These are phyloP conservation scores for Chrysemys picta DNA, from an alignment of 2,113 vertebrate species.

Conservation along the genomic window DNA sequence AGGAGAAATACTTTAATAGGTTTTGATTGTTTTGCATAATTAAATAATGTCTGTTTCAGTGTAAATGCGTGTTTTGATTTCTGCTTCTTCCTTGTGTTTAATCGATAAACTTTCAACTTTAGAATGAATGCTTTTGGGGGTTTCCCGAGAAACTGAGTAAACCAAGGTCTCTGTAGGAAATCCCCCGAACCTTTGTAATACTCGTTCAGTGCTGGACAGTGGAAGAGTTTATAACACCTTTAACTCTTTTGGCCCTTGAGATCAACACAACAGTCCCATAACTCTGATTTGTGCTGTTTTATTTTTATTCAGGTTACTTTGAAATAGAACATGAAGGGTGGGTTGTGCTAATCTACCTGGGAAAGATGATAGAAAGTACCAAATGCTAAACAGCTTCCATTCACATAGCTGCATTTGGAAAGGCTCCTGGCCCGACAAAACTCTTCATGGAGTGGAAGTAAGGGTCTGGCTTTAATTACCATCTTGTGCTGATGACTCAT, in stretches of 20 bases:
- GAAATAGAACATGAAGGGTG: rapidly evolving
- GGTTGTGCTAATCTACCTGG: background rate
- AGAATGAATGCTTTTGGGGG: background rate
- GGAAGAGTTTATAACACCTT: background rate
- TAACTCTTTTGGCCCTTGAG: background rate
- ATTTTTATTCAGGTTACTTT: background rate
- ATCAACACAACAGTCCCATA: background rate
- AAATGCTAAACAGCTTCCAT: background rate
- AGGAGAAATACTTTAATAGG: background rate
- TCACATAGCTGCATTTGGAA: background rate
- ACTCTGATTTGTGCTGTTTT: background rate
- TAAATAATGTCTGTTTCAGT: background rate
- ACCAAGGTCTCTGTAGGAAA: background rate
- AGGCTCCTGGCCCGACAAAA: background rate
- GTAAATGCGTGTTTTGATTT: background rate
- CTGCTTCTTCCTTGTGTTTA: background rate
- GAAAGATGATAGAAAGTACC: background rate
- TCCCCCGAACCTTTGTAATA: background rate
- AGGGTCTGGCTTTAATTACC: slow-evolving; percentile 29
- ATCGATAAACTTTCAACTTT: background rate
- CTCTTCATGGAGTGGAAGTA: background rate
- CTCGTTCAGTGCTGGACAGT: background rate
- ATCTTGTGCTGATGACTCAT: slow-evolving; percentile 10
- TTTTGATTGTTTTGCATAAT: background rate
- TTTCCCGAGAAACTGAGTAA: background rate